Conservation (phyloP, 1,140 invertebrate genomes). For the Lineus longissimus region DNA sequence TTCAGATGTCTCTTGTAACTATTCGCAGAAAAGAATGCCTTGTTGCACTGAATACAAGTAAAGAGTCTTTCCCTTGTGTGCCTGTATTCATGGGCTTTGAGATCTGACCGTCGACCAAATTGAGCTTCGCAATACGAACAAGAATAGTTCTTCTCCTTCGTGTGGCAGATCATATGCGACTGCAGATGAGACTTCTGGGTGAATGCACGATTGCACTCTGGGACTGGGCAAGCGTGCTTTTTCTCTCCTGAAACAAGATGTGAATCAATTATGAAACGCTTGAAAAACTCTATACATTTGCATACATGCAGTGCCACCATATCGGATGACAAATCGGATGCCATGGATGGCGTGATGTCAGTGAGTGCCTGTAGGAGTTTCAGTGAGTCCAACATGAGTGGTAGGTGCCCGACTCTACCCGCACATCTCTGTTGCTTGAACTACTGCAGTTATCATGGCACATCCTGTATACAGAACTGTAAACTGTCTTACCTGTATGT, state of each 20-base stretch:
- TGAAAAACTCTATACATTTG: too few relatives aligned
- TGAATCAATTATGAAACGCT: too few relatives aligned
- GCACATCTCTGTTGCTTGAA: too few relatives aligned
- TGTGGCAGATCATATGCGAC: constrained; percentile 56
- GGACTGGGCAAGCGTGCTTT: constrained; percentile 57
- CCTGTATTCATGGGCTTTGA: constrained; percentile 29
- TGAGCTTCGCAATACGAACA: constrained; percentile 55
- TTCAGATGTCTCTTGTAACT: constrained; percentile 56
- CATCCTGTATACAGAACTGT: too few relatives aligned
- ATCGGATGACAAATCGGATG: too few relatives aligned
- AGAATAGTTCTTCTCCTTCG: constrained; percentile 54
- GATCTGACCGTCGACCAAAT: constrained; percentile 26
- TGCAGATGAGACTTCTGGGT: constrained; percentile 58
- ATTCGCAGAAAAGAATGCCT: constrained; percentile 30
- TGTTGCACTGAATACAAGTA: constrained; percentile 21
- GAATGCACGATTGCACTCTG: constrained; percentile 59
- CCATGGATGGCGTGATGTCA: too few relatives aligned
- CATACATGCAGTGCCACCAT: too few relatives aligned
- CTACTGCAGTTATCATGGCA: too few relatives aligned
- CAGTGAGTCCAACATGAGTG: too few relatives aligned
- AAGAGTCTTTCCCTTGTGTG: constrained; percentile 31
- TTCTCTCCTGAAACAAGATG: constrained; percentile 26
- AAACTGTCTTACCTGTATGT: constrained; percentile 34
- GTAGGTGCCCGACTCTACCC: too few relatives aligned
- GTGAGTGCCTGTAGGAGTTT: too few relatives aligned